These are phyloP conservation scores for Panagrolaimus sp. DNA, from an alignment of 1,140 invertebrate species.

Conservation along the genomic window DNA sequence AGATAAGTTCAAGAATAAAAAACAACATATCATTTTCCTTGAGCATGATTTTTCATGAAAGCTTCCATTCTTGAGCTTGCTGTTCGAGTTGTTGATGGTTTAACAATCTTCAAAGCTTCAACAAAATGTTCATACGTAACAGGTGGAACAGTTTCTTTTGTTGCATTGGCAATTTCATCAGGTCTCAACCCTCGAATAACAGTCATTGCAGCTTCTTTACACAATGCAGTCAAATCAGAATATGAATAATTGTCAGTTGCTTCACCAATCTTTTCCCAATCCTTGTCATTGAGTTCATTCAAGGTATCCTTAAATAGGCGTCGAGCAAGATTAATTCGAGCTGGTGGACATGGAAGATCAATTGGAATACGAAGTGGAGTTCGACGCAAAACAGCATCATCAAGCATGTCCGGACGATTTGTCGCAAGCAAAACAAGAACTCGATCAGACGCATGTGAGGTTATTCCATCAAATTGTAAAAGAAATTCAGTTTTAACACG, in stretches of 20 bases:
- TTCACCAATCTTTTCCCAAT: slow-evolving; percentile 27
- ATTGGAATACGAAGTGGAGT: slow-evolving; percentile 83
- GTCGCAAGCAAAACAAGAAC: slow-evolving; percentile 93
- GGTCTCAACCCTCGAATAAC: slow-evolving; percentile 25
- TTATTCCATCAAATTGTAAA: slow-evolving; percentile 72
- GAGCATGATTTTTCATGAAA: too few species aligned
- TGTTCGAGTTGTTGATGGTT: too few species aligned
- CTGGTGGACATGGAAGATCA: slow-evolving; percentile 74
- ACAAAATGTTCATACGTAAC: too few species aligned
- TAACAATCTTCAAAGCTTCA: too few species aligned
- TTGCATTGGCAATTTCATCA: neutral
- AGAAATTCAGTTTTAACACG: slow-evolving; percentile 89
- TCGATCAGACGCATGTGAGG: slow-evolving; percentile 77
- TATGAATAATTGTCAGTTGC: slow-evolving; percentile 39
- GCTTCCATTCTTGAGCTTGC: too few species aligned
- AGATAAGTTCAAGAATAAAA: too few species aligned
- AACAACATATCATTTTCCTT: too few species aligned
- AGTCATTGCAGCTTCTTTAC: slow-evolving; percentile 43
- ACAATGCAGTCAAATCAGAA: slow-evolving; percentile 34
- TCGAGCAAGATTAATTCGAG: slow-evolving; percentile 72
- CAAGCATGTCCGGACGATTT: slow-evolving; percentile 85
- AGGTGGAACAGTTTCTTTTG: too few species aligned
- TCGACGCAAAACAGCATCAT: slow-evolving; percentile 76
- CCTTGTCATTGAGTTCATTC: slow-evolving; percentile 60
- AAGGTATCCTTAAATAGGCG: slow-evolving; percentile 66